Evolutionary conservation across 1,140 invertebrate species (phyloP), one percentile per base, ranked within the genome.

Genomic region (Acromyrmex heyeri): DNA sequence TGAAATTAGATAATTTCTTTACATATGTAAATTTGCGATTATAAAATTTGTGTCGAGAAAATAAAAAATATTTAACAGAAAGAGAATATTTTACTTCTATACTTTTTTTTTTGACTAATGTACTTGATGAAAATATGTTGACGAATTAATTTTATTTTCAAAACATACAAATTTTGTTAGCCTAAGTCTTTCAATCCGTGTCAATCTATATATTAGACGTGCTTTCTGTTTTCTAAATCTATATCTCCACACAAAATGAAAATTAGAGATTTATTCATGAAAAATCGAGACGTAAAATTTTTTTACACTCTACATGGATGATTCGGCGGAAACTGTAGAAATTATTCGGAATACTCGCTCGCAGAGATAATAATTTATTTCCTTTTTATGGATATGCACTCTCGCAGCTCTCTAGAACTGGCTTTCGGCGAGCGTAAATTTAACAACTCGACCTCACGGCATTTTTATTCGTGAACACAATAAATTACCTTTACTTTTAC

Each of bases 401-500:
- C 44, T 73, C 79, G 69, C 24, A 14, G 18, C 55, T 62, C 55
- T 73, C 67, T 50, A 48, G 27, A 75, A 44, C 38, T 61, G 55
- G 79, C 79, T 83, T 83, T 83, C 38, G 69, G 79, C 69, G 69
- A 61, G 79, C 79, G 79, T 83, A 83, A 83, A 75, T 83, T 83
- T 83, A 83, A 83, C 79, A 61, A 50, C 69, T 73, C 79, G 55
- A 83, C 69, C 70, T 83, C 38, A 75, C 79, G 55, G 79, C 69
- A 75, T 61, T 83, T 83, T 83, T 83, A 83, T 73, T 61, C 79
- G 67, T 21, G 79, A 75, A 27, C 78, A 81, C 64, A 81, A 83
- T 83, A 83, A 83, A 83, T 83, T 83, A 83, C 27, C 55, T 61
- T 83, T 73, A 73, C 69, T 75, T 83, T 83, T 83, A 83, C 79